Evolutionary conservation across 1,140 invertebrate genomes (phyloP).

Genomic region (Penaeus indicus): DNA sequence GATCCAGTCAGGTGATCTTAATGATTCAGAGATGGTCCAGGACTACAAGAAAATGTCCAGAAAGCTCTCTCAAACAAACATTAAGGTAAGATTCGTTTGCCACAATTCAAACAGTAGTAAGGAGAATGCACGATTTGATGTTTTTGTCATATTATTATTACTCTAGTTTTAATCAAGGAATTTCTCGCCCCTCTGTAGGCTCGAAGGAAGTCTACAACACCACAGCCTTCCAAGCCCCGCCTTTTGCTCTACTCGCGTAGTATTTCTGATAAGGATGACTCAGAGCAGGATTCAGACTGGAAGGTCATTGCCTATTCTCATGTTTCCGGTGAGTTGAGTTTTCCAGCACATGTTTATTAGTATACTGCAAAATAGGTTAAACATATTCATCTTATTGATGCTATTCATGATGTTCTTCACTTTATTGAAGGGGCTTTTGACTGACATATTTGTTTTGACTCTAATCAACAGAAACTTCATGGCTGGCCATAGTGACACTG

Average conservation of each 20-base stretch:
- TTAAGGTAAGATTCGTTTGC: conserved; percentile 67
- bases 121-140: neutral
- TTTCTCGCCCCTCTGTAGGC: conserved; percentile 29
- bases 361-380: too few relatives aligned
- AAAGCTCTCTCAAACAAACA: conserved; percentile 69
- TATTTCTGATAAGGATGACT: conserved; percentile 74
- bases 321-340: conserved; percentile 72
- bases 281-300: conserved; percentile 78
- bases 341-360: neutral
- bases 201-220: conserved; percentile 68
- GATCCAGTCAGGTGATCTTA: conserved; percentile 77
- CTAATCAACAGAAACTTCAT: conserved; percentile 75
- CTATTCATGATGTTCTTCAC: neutral
- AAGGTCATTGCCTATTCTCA: conserved; percentile 77
- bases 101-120: neutral
- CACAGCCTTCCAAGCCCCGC: conserved; percentile 76
- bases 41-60: conserved; percentile 83
- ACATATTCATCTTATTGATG: neutral
- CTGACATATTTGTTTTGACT: conserved; percentile 19
- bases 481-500: conserved; percentile 78
- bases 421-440: neutral
- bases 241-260: conserved; percentile 77
- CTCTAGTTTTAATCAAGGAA: neutral
- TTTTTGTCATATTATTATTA: neutral
- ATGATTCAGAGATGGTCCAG: conserved; percentile 83